These are phyloP conservation scores for Rhizomys pruinosus DNA, from an alignment of 2,113 vertebrate species.

Conservation along the genomic window DNA sequence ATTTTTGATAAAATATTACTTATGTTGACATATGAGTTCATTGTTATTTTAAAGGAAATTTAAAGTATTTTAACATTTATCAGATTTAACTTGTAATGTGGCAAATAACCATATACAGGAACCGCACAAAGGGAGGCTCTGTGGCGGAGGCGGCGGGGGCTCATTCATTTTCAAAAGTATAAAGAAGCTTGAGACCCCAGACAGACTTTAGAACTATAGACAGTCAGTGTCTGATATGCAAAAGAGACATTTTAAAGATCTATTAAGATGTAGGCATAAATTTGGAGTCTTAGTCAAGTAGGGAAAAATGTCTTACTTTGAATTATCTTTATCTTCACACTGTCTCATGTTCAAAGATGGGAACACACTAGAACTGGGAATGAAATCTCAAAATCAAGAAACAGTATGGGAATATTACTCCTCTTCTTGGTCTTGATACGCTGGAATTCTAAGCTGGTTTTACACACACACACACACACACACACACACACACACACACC, in stretches of 20 bases:
- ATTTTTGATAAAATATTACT: background rate
- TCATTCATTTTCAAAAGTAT: conserved; percentile 30
- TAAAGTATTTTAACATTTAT: background rate
- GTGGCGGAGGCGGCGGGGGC: no score
- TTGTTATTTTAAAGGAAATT: conserved; percentile 19
- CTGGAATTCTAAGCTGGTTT: conserved; percentile 3
- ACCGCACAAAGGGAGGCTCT: background rate
- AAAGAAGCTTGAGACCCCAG: background rate
- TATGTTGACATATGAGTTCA: background rate
- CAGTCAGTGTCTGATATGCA: background rate
- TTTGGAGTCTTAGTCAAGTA: background rate
- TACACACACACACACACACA: no score
- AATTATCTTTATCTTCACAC: background rate
- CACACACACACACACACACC: no score
- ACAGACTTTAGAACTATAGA: background rate
- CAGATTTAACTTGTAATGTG: background rate
- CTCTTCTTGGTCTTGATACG: background rate
- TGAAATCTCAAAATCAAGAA: background rate
- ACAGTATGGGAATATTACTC: background rate
- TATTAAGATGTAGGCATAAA: background rate
- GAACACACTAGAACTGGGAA: background rate
- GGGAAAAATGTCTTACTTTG: background rate
- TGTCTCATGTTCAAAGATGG: background rate
- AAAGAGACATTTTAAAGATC: background rate
- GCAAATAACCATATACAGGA: background rate